phyloP scores from a whole-genome alignment of 2,888 invertebrate genomes.

The Iphiclides podalirius region DNA sequence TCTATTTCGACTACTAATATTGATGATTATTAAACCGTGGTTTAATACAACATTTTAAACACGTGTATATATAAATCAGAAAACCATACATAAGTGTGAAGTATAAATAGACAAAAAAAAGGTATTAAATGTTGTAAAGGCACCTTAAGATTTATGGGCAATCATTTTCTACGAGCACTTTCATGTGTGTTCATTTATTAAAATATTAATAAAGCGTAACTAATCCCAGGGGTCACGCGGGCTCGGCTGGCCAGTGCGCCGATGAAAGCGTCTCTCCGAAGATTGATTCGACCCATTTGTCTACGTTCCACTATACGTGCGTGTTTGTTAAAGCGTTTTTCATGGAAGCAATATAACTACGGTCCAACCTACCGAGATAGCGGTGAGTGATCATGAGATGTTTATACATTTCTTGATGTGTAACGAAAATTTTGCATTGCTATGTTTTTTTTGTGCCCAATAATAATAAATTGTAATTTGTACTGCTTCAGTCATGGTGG shows the following conservation, averaged over 20 bases:
- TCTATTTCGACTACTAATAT: no score
- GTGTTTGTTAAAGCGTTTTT: constrained; percentile 11
- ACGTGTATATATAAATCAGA: no score
- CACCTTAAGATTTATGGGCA: constrained; percentile 9
- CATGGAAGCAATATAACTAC: constrained; percentile 15
- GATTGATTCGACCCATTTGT: constrained; percentile 32
- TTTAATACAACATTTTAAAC: no score
- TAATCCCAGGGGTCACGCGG: constrained; percentile 17
- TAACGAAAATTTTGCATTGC: background rate
- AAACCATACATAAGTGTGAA: no score
- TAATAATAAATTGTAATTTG: no score
- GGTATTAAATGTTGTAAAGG: no score
- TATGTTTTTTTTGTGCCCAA: no score
- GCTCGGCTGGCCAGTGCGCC: constrained; percentile 11
- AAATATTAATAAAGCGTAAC: constrained; percentile 16
- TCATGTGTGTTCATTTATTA: constrained; percentile 5
- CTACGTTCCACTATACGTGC: constrained; percentile 18
- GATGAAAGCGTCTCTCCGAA: constrained; percentile 29
- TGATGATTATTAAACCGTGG: no score
- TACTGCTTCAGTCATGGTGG: no score
- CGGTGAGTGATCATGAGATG: constrained; percentile 22
- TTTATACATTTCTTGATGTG: constrained; percentile 20
- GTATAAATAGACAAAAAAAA: no score
- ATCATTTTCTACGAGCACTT: background rate
- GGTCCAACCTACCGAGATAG: constrained; percentile 6